Evolutionary conservation across 2,888 invertebrate species (phyloP).

Genomic region (Rhagium mordax): DNA sequence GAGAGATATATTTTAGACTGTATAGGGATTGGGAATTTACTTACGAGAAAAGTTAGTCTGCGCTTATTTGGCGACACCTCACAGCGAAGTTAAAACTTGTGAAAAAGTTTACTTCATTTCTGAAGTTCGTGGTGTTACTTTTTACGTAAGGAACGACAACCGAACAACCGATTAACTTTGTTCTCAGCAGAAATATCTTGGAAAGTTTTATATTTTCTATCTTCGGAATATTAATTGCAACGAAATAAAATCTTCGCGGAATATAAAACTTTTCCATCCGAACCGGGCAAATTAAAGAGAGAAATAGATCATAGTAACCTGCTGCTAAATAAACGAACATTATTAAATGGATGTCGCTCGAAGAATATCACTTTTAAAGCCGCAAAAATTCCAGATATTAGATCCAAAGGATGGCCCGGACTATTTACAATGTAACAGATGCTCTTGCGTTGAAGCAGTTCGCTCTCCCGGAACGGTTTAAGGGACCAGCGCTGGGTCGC

Average conservation of each 20-base stretch:
- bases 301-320: too few relatives aligned
- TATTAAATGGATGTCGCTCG: not conserved
- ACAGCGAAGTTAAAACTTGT: conserved; percentile 4
- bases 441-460: conserved; percentile 1
- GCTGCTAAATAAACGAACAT: too few relatives aligned
- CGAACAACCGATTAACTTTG: conserved; percentile 19
- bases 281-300: too few relatives aligned
- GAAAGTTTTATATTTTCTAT: conserved; percentile 18
- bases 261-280: not conserved
- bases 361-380: not conserved
- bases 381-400: not conserved
- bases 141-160: conserved; percentile 7
- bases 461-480: not conserved
- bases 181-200: not conserved
- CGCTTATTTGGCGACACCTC: conserved; percentile 38
- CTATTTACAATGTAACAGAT: conserved; percentile 13
- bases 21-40: conserved; percentile 42
- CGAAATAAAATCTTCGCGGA: not conserved
- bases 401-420: not conserved
- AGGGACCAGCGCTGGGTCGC: not conserved
- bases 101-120: conserved; percentile 36
- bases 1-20: conserved; percentile 40
- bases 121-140: conserved; percentile 38
- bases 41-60: conserved; percentile 44
- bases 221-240: conserved; percentile 6